Conservation (phyloP, 2,797 vertebrate species). For the Dermochelys coriacea region DNA sequence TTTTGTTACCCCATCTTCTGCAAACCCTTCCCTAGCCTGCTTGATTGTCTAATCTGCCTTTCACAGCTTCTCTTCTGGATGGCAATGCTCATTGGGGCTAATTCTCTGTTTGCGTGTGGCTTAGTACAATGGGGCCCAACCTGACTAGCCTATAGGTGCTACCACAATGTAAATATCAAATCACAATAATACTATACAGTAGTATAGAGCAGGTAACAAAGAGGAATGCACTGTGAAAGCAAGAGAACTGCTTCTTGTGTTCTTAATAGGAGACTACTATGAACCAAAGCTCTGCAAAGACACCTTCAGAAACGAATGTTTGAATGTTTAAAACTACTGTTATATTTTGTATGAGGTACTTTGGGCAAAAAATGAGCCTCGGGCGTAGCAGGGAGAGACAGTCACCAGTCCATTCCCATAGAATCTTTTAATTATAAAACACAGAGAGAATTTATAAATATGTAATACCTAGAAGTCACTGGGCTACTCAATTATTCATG, state of each 20-base stretch:
- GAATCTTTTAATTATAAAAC: background rate
- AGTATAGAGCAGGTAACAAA: background rate
- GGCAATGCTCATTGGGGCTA: fast-evolving
- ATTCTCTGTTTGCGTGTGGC: background rate
- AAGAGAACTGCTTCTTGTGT: background rate
- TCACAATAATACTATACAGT: background rate
- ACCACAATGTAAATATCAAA: background rate
- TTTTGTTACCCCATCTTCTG: fast-evolving
- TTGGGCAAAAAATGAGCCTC: slow-evolving; percentile 1
- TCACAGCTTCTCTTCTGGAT: background rate
- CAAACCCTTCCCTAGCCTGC: background rate
- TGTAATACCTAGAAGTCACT: slow-evolving; percentile 63
- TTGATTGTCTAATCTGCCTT: fast-evolving
- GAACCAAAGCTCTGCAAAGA: background rate
- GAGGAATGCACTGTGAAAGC: background rate
- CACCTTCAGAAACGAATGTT: slow-evolving; percentile 1
- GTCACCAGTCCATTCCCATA: background rate
- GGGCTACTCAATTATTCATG: slow-evolving; percentile 49
- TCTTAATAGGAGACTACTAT: background rate
- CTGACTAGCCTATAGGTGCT: background rate
- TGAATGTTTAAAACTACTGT: background rate
- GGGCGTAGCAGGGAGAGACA: background rate
- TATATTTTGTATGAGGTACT: background rate
- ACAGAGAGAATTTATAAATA: slow-evolving; percentile 39
- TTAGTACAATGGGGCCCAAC: slow-evolving; percentile 12